Conservation (phyloP, 2,888 invertebrate genomes). For the Hirtodrosophila alboralis region DNA sequence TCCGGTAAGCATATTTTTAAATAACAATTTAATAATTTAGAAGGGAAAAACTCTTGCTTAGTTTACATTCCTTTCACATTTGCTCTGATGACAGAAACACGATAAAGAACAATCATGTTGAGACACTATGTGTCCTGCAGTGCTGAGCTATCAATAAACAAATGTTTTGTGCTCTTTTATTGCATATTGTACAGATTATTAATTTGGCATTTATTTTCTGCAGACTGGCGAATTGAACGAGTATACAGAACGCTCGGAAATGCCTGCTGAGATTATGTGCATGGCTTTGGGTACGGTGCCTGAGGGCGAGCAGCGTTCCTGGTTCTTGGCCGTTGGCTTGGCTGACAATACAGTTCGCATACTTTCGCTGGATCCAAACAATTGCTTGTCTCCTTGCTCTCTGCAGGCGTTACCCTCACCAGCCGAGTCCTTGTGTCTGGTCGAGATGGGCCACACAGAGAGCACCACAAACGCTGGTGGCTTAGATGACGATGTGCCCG, state of each 20-base stretch:
- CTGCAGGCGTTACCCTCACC: constrained; percentile 98
- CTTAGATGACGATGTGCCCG: constrained; percentile 84
- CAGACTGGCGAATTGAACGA: constrained; percentile 99
- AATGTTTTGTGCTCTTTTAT: neutral
- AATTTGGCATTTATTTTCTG: constrained; percentile 1
- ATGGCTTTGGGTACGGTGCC: constrained; percentile 99
- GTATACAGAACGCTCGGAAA: constrained; percentile 97
- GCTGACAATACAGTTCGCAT: constrained; percentile 98
- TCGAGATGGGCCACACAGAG: constrained; percentile 93
- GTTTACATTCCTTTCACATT: neutral
- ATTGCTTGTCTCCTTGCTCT: constrained; percentile 96
- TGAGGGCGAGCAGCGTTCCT: constrained; percentile 96
- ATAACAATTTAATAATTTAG: neutral
- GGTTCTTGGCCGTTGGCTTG: constrained; percentile 97
- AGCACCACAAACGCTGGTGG: constrained; percentile 85
- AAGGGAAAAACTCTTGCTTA: neutral
- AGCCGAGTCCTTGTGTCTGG: constrained; percentile 98
- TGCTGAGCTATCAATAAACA: constrained; percentile 76
- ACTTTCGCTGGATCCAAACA: constrained; percentile 97
- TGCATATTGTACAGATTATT: neutral
- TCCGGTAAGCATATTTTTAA: constrained; percentile 88
- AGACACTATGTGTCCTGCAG: constrained; percentile 85
- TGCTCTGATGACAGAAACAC: constrained; percentile 83
- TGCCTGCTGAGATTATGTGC: constrained; percentile 98
- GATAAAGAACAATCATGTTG: constrained; percentile 83